These are phyloP conservation scores for Ailurus styani DNA, from an alignment of 2,113 vertebrate genomes.

Conservation along the genomic window DNA sequence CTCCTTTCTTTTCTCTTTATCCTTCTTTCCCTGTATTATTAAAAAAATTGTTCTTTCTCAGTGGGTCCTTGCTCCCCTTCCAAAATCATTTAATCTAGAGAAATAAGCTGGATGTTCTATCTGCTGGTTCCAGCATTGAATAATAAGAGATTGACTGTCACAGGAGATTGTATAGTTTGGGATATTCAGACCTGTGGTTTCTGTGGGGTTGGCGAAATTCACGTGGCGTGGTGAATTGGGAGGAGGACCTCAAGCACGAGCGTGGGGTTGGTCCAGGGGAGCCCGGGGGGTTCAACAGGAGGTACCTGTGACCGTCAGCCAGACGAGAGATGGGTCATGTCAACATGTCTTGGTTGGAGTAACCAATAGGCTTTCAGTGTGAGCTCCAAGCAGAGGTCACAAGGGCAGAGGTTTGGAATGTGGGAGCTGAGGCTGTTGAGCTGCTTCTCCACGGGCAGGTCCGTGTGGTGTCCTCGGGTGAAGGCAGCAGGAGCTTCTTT, in stretches of 20 bases:
- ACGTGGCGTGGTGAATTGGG: no score
- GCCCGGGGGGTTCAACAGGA: not conserved
- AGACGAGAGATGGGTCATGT: not conserved
- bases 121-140: not conserved
- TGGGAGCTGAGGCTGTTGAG: not conserved
- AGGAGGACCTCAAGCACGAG: not conserved
- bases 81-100: not conserved
- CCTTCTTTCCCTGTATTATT: not conserved
- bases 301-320: not conserved
- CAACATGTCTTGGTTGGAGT: not conserved
- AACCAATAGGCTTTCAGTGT: not conserved
- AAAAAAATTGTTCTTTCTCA: not conserved
- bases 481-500: not conserved
- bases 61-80: not conserved
- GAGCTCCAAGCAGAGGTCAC: not conserved
- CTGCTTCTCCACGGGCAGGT: not conserved
- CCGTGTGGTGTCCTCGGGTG: not conserved
- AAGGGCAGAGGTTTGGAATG: not conserved
- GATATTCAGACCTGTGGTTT: not conserved
- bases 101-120: not conserved
- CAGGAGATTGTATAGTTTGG: not conserved
- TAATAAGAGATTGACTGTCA: not conserved
- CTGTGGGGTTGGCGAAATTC: not conserved
- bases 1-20: not conserved
- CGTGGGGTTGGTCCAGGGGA: not conserved